Evolutionary conservation across 2,888 invertebrate species (phyloP).

Genomic region (Trichopria drosophilae): DNA sequence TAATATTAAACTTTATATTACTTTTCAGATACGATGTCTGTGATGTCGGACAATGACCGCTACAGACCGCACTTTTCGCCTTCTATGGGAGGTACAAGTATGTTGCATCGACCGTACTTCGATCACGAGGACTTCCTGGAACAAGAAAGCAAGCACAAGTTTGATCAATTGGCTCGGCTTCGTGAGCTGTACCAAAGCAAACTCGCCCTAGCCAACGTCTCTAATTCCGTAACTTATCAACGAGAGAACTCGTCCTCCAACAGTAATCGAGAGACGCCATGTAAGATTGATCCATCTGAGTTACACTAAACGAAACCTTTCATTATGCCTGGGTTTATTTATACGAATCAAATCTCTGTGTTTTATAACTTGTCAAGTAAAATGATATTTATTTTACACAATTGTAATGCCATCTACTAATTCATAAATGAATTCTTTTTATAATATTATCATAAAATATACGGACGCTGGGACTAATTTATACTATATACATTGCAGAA

Average conservation of each 20-base stretch:
- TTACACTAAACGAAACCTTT: slow-evolving; percentile 1
- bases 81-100: slow-evolving; percentile 49
- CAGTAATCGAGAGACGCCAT: slow-evolving; percentile 52
- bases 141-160: slow-evolving; percentile 63
- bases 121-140: slow-evolving; percentile 61
- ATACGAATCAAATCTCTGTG: no score
- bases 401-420: no score
- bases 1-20: slow-evolving; percentile 13
- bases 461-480: no score
- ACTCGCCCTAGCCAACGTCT: slow-evolving; percentile 73
- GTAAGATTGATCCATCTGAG: slow-evolving; percentile 43
- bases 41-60: slow-evolving; percentile 56
- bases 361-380: no score
- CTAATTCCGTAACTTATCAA: slow-evolving; percentile 67
- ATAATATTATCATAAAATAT: no score
- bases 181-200: slow-evolving; percentile 82
- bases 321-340: no score
- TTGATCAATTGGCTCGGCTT: slow-evolving; percentile 79
- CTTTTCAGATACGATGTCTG: slow-evolving; percentile 60
- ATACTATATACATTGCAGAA: no score
- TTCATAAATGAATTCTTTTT: no score
- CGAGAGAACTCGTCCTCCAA: slow-evolving; percentile 54
- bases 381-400: no score
- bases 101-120: slow-evolving; percentile 54
- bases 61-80: slow-evolving; percentile 54